Evolutionary conservation across 2,113 vertebrate genomes (phyloP), one percentile per base, ranked within the genome.

Genomic region (Notarius quadriscutis): DNA sequence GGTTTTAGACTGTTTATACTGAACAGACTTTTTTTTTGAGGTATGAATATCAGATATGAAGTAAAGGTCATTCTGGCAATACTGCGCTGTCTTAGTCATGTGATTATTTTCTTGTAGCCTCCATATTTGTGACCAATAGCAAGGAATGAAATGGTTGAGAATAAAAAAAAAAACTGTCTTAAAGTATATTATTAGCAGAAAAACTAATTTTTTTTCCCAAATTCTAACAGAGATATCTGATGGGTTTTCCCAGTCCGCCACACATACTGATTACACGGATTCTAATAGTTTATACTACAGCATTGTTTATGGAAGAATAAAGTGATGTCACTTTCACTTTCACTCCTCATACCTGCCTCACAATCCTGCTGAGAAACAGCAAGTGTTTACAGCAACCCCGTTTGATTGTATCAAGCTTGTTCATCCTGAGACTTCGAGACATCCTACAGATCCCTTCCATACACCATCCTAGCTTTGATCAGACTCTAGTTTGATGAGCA

Each of bases 401-500:
- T 79, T 74, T 53, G 62, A 69, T 57, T 41, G 50, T n/a, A 14
- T 22, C 62, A 22, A 65, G 50, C 63, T 86, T 86, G 25, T 81
- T 81, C 63, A n/a, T 67, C 20, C 50, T 55, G 77, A 81, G 77
- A 79, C 75, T 25, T 79, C n/a, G 5, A 11, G 3, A 10, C 34
- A 53, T 74, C 77, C 0, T 18, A n/a, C 78, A 53, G 51, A 75
- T 78, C 86, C 79, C 30, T 86, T 63, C 62, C 20, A 53, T 14
- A 3, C 5, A 27, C 8, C 10, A 2, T 2, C 2, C 30, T 81
- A 81, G 79, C 60, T 81, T 2, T 63, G 20, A 34, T 51, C 57
- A 41, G 53, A 96, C 25, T 97, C 92, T 79, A 97, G 94, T 86
- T 96, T 92, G 71, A 97, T 89, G 72, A 99, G 95, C 62, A 97